A percentile compares a stretch with the other conserved stretches of the same genome.
Conservation (phyloP, 2,888 invertebrate genomes). For the Ischnura elegans region DNA sequence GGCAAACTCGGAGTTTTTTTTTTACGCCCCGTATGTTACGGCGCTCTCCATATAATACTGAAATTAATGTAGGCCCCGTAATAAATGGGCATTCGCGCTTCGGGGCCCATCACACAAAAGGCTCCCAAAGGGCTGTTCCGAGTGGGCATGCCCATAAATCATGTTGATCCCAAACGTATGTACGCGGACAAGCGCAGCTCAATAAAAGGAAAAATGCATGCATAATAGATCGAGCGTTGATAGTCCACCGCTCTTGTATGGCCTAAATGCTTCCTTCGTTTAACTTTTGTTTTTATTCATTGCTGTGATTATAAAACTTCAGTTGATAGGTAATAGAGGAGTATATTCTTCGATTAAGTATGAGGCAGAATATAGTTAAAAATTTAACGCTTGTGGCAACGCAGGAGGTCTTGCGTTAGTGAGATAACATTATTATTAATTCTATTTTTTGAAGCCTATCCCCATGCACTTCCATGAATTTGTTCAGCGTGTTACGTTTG, state of each 20-base stretch:
- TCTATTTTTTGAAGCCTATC: no score
- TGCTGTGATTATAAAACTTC: no score
- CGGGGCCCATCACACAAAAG: constrained; percentile 23
- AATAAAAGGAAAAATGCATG: not conserved
- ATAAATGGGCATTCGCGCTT: constrained; percentile 8
- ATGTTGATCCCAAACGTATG: not conserved
- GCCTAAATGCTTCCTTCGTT: no score
- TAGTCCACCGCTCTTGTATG: not conserved
- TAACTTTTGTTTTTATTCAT: no score
- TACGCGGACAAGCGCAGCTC: not conserved
- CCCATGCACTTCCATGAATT: no score
- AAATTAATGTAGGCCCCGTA: constrained; percentile 30
- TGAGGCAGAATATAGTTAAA: no score
- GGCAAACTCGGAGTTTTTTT: not conserved
- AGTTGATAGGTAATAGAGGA: no score
- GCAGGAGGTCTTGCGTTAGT: no score
- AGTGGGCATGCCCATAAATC: not conserved
- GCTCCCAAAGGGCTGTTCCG: not conserved
- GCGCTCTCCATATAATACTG: constrained; percentile 31
- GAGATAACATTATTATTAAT: no score
- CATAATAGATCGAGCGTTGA: not conserved
- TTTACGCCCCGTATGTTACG: not conserved
- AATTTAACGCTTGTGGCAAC: no score
- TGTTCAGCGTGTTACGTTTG: no score
- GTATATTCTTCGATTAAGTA: not conserved